Base-by-base conservation (phyloP, 2,797 vertebrate genomes). In the Pelobates cultripes region DNA sequence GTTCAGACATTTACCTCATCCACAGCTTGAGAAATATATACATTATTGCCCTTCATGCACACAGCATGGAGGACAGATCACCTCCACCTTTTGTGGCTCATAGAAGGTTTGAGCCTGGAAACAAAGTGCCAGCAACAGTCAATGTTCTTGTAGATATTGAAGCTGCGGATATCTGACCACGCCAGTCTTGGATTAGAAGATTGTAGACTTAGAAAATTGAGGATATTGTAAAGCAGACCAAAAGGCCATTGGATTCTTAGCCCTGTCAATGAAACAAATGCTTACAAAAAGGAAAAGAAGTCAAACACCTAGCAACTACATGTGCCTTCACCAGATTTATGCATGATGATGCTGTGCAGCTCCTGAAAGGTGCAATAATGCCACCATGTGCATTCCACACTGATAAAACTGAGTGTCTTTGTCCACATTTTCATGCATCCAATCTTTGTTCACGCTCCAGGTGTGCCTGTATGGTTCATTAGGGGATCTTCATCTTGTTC, bases 391-490 rank as follows among this genome's bases (percentile, higher is more conserved):
- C 55, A 1, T 6, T 15, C n/a, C 41, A 70, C 63, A 61, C 8
- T 28, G 47, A 17, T n/a, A 13, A 13, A 28, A 64, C 4, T 17
- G 6, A 10, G 5, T 17, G 42, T 66, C 14, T 13, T 43, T 5
- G 44, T 72, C 28, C 45, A 68, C 15, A 55, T 57, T 10, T 3
- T 47, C 43, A 41, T 47, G 7, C 61, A 60, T 45, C 40, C 47
- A 55, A 4, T 57, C n/a, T n/a, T 9, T 15, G 4, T 92, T 94
- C 97, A 99, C 81, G 97, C 97, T 13, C 98, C 97, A 0, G 98
- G 97, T 17, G 98, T 99, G 3, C 95, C 97, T 0, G 95, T 95
- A 84, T 94, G 94, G 66, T 91, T 95, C 87, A 98, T 96, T n/a
- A 99, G 95, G 0, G 96, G 96, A 55, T 94, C 92, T 0, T 86